phyloP scores from a whole-genome alignment of 2,888 invertebrate species.

The Synergus itoensis region DNA sequence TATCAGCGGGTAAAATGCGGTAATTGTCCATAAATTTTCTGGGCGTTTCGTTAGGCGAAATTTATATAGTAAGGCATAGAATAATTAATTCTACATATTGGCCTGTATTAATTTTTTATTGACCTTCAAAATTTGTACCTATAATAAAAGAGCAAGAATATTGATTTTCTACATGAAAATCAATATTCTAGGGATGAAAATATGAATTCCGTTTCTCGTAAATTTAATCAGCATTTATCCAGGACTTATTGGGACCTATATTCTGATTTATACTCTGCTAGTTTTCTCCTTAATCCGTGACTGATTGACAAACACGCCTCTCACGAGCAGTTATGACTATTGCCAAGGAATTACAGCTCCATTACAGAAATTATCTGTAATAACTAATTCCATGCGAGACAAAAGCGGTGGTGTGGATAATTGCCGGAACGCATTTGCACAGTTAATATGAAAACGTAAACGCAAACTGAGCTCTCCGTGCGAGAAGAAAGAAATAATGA shows the following conservation, averaged over 20 bases:
- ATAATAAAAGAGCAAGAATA: no score
- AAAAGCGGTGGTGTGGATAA: conserved; percentile 39
- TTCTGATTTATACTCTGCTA: neutral
- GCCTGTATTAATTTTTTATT: no score
- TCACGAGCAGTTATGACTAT: conserved; percentile 35
- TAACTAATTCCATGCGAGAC: conserved; percentile 41
- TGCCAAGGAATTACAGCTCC: conserved; percentile 38
- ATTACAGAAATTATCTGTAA: conserved; percentile 41
- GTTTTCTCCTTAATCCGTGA: conserved; percentile 32
- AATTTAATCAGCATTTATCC: neutral
- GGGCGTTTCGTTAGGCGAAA: no score
- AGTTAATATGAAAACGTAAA: conserved; percentile 41
- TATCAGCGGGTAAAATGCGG: no score
- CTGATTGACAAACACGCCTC: conserved; percentile 28
- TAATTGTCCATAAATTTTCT: no score
- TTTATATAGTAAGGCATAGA: no score
- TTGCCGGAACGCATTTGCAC: conserved; percentile 41
- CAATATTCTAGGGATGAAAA: neutral
- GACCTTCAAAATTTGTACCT: no score
- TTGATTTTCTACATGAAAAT: no score
- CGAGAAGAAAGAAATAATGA: conserved; percentile 42
- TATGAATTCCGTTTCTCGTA: neutral
- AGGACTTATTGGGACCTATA: neutral
- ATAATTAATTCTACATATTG: no score
- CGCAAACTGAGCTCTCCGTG: conserved; percentile 26